Conservation (phyloP, 2,888 invertebrate species). For the Plebejus melissa region DNA sequence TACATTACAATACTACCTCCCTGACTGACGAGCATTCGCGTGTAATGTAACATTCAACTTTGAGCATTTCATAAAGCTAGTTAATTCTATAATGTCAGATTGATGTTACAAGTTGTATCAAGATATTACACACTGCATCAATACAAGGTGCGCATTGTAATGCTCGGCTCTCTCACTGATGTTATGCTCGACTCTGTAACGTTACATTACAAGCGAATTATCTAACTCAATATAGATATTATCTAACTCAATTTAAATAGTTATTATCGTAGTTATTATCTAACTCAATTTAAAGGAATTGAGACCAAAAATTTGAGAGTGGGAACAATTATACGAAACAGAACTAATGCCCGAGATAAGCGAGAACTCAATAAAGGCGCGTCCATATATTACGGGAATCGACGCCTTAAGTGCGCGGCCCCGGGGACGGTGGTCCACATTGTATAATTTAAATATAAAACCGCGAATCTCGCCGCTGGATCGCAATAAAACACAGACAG, state of each 20-base stretch:
- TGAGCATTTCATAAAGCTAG: no score
- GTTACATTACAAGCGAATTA: no score
- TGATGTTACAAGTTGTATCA: no score
- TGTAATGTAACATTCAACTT: no score
- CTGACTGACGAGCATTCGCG: no score
- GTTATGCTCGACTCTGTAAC: no score
- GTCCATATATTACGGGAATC: slow-evolving; percentile 14
- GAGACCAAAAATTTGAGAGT: background rate
- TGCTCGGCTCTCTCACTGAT: no score
- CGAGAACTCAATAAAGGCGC: slow-evolving; percentile 15
- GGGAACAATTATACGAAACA: background rate
- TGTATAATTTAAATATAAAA: slow-evolving; percentile 64
- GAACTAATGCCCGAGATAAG: slow-evolving; percentile 10
- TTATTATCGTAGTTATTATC: background rate
- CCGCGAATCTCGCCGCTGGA: slow-evolving; percentile 50
- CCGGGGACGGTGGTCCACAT: slow-evolving; percentile 49
- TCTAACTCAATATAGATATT: background rate
- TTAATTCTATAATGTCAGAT: no score
- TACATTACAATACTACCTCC: no score
- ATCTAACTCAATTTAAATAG: background rate
- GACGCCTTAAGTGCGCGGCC: slow-evolving; percentile 29
- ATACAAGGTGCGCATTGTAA: no score
- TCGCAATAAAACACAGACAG: slow-evolving; percentile 61
- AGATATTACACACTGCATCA: no score
- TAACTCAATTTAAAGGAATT: background rate